phyloP scores from a whole-genome alignment of 2,797 vertebrate species.

The Artibeus jamaicensis region DNA sequence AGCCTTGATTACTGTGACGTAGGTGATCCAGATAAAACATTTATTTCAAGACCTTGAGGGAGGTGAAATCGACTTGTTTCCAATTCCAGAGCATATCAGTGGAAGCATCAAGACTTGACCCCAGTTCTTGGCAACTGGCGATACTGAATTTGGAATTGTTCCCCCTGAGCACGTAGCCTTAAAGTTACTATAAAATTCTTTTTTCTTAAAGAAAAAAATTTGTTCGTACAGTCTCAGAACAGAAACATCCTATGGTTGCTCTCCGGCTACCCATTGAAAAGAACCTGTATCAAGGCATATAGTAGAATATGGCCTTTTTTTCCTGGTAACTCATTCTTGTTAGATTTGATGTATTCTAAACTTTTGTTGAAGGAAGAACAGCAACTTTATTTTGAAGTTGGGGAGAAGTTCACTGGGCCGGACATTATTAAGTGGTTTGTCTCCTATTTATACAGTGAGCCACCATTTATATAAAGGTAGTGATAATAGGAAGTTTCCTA shows the following conservation, averaged over 20 bases:
- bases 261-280: neutral
- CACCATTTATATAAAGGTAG: constrained; percentile 38
- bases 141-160: constrained; percentile 32
- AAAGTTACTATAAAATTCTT: constrained; percentile 1
- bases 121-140: constrained; percentile 40
- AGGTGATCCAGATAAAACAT: constrained; percentile 72
- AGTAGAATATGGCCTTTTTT: neutral
- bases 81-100: constrained; percentile 2
- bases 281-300: neutral
- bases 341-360: neutral
- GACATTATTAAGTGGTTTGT: constrained; percentile 58
- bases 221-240: neutral
- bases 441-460: constrained; percentile 22
- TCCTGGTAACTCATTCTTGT: neutral
- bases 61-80: neutral
- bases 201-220: neutral
- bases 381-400: constrained; percentile 52
- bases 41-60: constrained; percentile 34
- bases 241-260: neutral
- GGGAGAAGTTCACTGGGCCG: neutral
- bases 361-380: constrained; percentile 46
- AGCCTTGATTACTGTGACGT: constrained; percentile 49
- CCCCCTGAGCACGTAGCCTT: constrained; percentile 29
- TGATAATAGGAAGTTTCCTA: constrained; percentile 30
- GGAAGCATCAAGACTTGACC: constrained; percentile 45